A percentile compares a stretch with the other conserved stretches of the same genome.
These are phyloP conservation scores for Drosophila mimetica DNA, from an alignment of 2,888 invertebrate genomes.

Conservation along the genomic window DNA sequence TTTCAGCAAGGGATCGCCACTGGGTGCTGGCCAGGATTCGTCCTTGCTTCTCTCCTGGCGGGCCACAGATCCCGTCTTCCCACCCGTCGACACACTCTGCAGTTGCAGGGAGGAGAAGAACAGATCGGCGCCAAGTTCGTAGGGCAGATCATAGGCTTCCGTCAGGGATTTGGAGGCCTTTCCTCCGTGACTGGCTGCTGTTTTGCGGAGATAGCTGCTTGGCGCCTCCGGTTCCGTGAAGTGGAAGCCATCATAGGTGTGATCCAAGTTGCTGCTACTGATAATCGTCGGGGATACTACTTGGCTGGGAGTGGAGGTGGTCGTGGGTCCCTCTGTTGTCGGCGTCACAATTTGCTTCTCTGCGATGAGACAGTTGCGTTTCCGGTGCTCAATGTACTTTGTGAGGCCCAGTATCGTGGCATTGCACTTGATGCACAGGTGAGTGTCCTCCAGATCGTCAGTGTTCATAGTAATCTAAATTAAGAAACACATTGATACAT, in stretches of 20 bases:
- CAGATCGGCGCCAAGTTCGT: slow-evolving; percentile 91
- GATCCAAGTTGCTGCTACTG: slow-evolving; percentile 78
- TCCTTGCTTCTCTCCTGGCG: slow-evolving; percentile 58
- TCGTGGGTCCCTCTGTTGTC: background rate
- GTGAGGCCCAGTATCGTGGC: slow-evolving; percentile 92
- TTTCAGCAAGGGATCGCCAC: slow-evolving; percentile 86
- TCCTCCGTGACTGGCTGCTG: slow-evolving; percentile 71
- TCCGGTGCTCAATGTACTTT: slow-evolving; percentile 93
- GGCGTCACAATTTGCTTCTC: slow-evolving; percentile 20
- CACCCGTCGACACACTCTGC: slow-evolving; percentile 87
- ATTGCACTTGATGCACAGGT: slow-evolving; percentile 95
- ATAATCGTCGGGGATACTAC: slow-evolving; percentile 85
- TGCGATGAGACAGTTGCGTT: slow-evolving; percentile 87
- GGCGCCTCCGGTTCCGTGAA: slow-evolving; percentile 76
- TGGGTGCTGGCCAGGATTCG: slow-evolving; percentile 53
- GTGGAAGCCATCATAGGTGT: slow-evolving; percentile 75
- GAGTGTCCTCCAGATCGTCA: slow-evolving; percentile 91
- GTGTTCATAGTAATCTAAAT: slow-evolving; percentile 50
- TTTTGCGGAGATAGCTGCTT: slow-evolving; percentile 68
- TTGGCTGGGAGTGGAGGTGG: slow-evolving; percentile 4
- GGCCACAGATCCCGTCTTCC: slow-evolving; percentile 79
- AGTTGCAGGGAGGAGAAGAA: slow-evolving; percentile 94
- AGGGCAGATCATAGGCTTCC: slow-evolving; percentile 85
- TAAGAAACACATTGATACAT: background rate
- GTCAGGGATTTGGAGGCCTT: slow-evolving; percentile 79